Evolutionary conservation across 2,888 invertebrate genomes (phyloP).

Genomic region (Phorcus lineatus): DNA sequence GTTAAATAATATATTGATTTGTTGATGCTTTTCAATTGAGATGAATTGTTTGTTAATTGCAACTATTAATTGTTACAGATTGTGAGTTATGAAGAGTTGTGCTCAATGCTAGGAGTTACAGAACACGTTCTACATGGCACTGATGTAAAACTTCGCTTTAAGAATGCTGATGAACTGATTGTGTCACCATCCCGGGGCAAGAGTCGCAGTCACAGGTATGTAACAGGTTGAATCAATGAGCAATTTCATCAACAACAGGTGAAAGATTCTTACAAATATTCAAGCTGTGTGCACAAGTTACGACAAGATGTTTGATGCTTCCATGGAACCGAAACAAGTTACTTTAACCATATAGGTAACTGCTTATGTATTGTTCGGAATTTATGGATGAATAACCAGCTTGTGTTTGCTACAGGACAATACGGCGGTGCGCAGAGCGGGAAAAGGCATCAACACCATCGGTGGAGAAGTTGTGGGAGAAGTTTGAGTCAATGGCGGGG

Average conservation of each 20-base stretch:
- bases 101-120: constrained; percentile 62
- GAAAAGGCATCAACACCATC: constrained; percentile 55
- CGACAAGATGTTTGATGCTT: not conserved
- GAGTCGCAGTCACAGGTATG: constrained; percentile 46
- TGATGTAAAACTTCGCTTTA: constrained; percentile 58
- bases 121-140: constrained; percentile 56
- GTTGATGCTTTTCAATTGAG: no score
- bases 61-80: constrained; percentile 50
- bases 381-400: no score
- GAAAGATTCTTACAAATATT: not conserved
- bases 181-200: constrained; percentile 65
- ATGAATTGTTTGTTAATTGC: not conserved
- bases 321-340: no score
- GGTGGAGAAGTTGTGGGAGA: constrained; percentile 34
- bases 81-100: constrained; percentile 63
- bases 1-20: no score
- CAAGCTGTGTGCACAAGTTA: no score
- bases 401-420: not conserved
- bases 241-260: not conserved
- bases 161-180: constrained; percentile 68
- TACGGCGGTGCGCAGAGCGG: constrained; percentile 30
- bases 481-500: constrained; percentile 61
- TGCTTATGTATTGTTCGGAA: no score
- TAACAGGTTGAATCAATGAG: not conserved
- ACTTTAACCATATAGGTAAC: no score